Conservation (phyloP, 1,140 invertebrate genomes). For the Drosophila sechellia region DNA sequence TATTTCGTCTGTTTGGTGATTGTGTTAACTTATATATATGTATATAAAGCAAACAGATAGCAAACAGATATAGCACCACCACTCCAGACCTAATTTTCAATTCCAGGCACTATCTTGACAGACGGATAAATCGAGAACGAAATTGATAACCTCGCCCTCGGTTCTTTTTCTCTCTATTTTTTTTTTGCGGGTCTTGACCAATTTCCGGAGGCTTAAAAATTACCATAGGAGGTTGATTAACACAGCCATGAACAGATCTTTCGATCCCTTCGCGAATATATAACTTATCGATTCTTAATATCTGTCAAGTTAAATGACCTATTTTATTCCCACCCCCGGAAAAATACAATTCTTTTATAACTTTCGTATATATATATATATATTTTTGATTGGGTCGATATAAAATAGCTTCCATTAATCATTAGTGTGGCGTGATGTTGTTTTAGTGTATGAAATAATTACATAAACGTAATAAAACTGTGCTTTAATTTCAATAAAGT, state of each 20-base stretch:
- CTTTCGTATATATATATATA: conserved; percentile 9
- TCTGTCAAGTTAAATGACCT: background rate
- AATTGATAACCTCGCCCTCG: conserved; percentile 36
- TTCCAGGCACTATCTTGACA: conserved; percentile 61
- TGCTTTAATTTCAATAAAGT: background rate
- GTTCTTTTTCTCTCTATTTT: background rate
- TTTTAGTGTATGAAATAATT: background rate
- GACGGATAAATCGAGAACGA: conserved; percentile 59
- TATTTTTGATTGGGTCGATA: conserved; percentile 28
- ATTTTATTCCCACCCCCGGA: background rate
- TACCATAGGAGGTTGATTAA: conserved; percentile 28
- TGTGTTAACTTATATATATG: too few species aligned
- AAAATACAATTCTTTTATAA: background rate
- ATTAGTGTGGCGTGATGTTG: conserved; percentile 16
- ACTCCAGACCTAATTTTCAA: conserved; percentile 34
- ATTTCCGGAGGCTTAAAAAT: conserved; percentile 40
- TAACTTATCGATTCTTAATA: background rate
- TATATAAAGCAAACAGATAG: too few species aligned
- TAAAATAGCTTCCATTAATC: conserved; percentile 5
- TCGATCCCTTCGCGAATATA: conserved; percentile 1
- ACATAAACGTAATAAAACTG: background rate
- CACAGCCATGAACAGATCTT: background rate
- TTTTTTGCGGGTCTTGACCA: conserved; percentile 30
- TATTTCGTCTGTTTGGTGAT: too few species aligned
- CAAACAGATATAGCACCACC: conserved; percentile 16